Percentiles rank a stretch among this genome's conserved stretches.
Conservation (phyloP, 2,113 vertebrate species). For the Actenoides lindsayi region DNA sequence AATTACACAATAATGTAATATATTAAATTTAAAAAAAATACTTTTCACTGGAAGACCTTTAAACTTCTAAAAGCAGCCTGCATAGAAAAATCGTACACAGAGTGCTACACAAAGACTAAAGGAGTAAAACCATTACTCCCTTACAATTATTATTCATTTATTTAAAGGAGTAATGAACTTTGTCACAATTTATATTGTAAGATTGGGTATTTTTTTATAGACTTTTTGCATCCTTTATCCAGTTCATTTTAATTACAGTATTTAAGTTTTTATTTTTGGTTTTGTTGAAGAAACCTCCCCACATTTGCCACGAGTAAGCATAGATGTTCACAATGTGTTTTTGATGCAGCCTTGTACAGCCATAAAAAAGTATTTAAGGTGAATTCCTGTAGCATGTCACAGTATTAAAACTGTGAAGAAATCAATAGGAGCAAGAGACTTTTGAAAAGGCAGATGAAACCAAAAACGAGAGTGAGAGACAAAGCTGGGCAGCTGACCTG, state of each 20-base stretch:
- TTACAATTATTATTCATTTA: not conserved
- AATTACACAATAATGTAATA: not conserved
- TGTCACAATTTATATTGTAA: not conserved
- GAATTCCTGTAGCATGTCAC: not conserved
- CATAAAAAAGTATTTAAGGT: not conserved
- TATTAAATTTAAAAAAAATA: not conserved
- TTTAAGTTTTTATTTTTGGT: not conserved
- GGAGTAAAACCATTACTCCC: not conserved
- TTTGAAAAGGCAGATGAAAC: not conserved
- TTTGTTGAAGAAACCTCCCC: not conserved
- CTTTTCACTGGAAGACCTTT: not conserved
- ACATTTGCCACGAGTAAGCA: not conserved
- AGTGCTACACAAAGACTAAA: not conserved
- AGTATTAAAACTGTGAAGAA: not conserved
- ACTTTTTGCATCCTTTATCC: not conserved
- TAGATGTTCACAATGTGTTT: not conserved
- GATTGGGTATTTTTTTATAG: not conserved
- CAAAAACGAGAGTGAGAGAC: not conserved
- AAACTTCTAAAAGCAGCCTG: not conserved
- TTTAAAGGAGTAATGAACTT: not conserved
- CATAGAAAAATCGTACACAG: not conserved
- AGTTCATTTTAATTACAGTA: not conserved
- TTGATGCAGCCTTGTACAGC: not conserved
- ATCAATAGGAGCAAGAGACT: not conserved
- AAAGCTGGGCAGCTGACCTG: not conserved